Percentiles rank a stretch among this genome's conserved stretches.
phyloP scores from a whole-genome alignment of 2,797 vertebrate genomes.

The Trachops cirrhosus region DNA sequence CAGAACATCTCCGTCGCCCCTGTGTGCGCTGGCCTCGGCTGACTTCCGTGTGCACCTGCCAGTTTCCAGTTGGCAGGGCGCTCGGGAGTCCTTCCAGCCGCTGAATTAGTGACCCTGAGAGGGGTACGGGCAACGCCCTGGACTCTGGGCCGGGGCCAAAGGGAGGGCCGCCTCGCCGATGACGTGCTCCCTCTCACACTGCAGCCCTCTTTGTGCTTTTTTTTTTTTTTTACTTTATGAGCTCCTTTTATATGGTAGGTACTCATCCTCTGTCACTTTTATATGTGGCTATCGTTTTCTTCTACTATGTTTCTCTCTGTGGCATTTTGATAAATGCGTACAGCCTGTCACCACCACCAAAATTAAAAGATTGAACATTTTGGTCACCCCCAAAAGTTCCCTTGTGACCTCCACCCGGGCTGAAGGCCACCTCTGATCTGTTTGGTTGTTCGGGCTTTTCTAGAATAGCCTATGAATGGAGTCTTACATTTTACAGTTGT shows the following conservation, averaged over 20 bases:
- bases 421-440: background rate
- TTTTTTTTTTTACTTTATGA: background rate
- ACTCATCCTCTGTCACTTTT: background rate
- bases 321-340: background rate
- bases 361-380: background rate
- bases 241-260: background rate
- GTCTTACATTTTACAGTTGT: background rate
- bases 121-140: background rate
- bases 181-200: background rate
- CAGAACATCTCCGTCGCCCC: background rate
- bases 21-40: background rate
- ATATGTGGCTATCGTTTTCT: background rate
- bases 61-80: background rate
- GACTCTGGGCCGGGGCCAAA: background rate
- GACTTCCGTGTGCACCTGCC: background rate
- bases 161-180: background rate
- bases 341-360: background rate
- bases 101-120: background rate
- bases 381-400: background rate
- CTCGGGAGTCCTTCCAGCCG: background rate
- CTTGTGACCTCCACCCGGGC: background rate
- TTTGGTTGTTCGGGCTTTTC: background rate
- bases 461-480: background rate
- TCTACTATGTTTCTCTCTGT: background rate
- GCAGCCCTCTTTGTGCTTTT: background rate